Evolutionary conservation across 2,888 invertebrate genomes (phyloP), one percentile per base, ranked within the genome.

Genomic region (Tetragonisca angustula): DNA sequence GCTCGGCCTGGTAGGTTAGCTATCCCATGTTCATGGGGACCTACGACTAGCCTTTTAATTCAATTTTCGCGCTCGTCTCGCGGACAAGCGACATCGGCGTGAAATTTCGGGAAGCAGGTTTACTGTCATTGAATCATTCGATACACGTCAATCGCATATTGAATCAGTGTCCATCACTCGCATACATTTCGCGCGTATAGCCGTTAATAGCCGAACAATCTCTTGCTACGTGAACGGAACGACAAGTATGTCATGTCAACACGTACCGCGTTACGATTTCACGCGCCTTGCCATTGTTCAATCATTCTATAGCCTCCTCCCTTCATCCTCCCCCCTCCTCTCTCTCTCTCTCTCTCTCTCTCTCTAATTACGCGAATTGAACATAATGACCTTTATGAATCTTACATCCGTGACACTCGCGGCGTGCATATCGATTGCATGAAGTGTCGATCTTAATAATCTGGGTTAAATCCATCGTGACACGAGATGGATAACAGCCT

Each of bases 81-180:
- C 72, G 78, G 76, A 75, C 79, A 76, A 70, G 61, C 84, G 76
- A 83, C 79, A 81, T 83, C 78, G 72, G 67, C 73, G 27, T 64
- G 73, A 75, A 85, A 85, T 88, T 89, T 85, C 83, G 84, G 72
- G 67, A 76, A 78, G 77, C 64, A 77, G 81, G 81, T 87, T 88
- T 85, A 81, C 84, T 81, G 83, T 89, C 88, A 90, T 87, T 85
- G 87, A 90, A 89, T 90, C 90, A 88, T 89, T 90, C 84, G 85
- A 88, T 84, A 81, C 84, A 84, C 89, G 90, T 88, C 90, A 90
- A 89, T 90, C 86, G 88, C 79, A 81, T 83, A 90, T 90, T 87
- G 88, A 90, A 90, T 90, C 87, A 90, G 86, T 88, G 88, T 86
- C 90, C 87, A 88, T 90, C 87, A 90, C 79, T 84, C 70, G 65